Evolutionary conservation across 2,113 vertebrate genomes (phyloP).

Genomic region (Siniperca knerii): DNA sequence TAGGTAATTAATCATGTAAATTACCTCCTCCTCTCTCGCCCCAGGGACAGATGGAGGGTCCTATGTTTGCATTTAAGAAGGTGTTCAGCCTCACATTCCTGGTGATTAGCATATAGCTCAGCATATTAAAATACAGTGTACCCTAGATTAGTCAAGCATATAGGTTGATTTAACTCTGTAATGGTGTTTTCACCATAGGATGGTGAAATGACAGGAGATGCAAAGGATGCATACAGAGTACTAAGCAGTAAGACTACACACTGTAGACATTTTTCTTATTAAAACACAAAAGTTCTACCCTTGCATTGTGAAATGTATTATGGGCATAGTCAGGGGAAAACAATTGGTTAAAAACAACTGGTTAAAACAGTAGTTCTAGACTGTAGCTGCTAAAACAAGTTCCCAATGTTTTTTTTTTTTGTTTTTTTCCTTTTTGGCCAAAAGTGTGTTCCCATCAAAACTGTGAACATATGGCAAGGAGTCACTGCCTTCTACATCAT

Average conservation of each 20-base stretch:
- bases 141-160: conserved; percentile 44
- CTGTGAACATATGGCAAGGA: not conserved
- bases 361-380: not conserved
- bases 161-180: conserved; percentile 31
- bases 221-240: not conserved
- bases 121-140: conserved; percentile 59
- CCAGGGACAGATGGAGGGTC: conserved; percentile 69
- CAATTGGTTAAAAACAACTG: too few species aligned
- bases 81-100: conserved; percentile 61
- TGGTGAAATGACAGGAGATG: not conserved
- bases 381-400: not conserved
- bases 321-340: not conserved
- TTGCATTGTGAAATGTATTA: not conserved
- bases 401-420: not conserved
- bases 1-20: conserved; percentile 83
- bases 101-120: conserved; percentile 65
- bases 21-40: conserved; percentile 70
- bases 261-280: not conserved
- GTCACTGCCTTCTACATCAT: not conserved
- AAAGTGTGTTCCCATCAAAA: not conserved
- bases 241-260: not conserved
- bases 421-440: not conserved
- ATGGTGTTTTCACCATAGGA: conserved; percentile 4
- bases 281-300: not conserved
- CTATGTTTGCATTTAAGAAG: conserved; percentile 78